Base-by-base conservation (phyloP, 2,888 invertebrate species). In the Anthrax anthrax region DNA sequence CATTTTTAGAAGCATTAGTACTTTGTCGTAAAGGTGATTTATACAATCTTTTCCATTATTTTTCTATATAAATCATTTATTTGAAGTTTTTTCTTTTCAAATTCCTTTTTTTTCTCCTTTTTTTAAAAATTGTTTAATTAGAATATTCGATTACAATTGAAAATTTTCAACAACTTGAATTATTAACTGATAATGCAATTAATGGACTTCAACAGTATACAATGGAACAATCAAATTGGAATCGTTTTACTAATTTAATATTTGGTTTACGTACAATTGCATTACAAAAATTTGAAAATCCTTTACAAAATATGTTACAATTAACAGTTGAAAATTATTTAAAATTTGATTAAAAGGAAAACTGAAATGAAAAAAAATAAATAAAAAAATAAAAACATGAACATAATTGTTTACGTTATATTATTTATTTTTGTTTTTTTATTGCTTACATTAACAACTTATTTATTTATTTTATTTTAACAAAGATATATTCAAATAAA, bases 1-100 rank as follows among this genome's bases (percentile, higher is more conserved):
- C 67, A n/a, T 61, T 69, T 42, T 54, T 74, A 19, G 73, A 74
- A 57, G 71, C 72, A 1, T 60, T 73, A 18, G 63, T 71, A 18
- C 59, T 75, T 14, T 74, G 72, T 49, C 62, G 74, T 14, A 70
- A 69, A 57, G 74, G 74, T 74, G 57, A n/a, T n/a, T n/a, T n/a
- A n/a, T n/a, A n/a, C n/a, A n/a, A n/a, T n/a, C n/a, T n/a, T n/a
- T n/a, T n/a, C n/a, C n/a, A n/a, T n/a, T n/a, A 39, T 32, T 34
- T 23, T 39, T 37, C 29, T 38, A 32, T 18, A 39, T 18, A 37
- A 32, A 17, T 5, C 41, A 42, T 27, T 19, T 12, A 2, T 27
- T 4, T 13, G 3, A 3, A 13, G 18, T 12, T 34, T 18, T 40
- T 3, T 18, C 23, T 19, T 3, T 36, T 23, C 17, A 18, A 29